Conservation (phyloP, 1,140 invertebrate genomes). For the Ceratoteleas bidentatus region DNA sequence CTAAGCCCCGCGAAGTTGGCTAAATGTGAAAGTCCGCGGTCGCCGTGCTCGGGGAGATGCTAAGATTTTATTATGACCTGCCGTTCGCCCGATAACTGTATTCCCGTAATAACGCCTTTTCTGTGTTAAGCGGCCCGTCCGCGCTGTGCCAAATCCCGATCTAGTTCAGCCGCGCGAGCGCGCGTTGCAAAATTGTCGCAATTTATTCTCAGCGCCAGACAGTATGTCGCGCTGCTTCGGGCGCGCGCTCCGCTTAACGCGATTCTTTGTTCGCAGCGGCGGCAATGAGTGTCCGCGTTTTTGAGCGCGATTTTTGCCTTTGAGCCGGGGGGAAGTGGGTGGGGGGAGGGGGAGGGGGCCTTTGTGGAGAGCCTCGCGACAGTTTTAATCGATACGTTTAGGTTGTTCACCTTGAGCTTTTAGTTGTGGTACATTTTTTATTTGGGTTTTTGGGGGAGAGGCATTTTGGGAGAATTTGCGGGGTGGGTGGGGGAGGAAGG, state of each 20-base stretch:
- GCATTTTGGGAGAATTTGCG: too few relatives aligned
- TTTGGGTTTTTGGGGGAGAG: too few relatives aligned
- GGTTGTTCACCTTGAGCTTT: too few relatives aligned
- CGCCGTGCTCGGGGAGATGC: conserved; percentile 57
- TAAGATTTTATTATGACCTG: conserved; percentile 65
- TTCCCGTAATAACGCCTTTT: conserved; percentile 59
- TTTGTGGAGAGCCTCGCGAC: too few relatives aligned
- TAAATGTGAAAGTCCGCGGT: conserved; percentile 64
- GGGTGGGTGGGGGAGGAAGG: too few relatives aligned
- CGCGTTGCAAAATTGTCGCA: conserved; percentile 59
- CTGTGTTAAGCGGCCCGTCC: conserved; percentile 47
- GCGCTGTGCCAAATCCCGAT: conserved; percentile 55
- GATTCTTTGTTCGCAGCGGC: conserved; percentile 23
- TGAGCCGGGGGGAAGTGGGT: too few relatives aligned
- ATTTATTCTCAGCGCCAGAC: conserved; percentile 62
- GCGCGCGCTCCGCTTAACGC: conserved; percentile 21
- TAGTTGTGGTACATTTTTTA: too few relatives aligned
- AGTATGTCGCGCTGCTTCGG: conserved; percentile 54
- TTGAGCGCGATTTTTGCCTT: too few relatives aligned
- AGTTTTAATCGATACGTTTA: too few relatives aligned
- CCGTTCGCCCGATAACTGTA: conserved; percentile 58
- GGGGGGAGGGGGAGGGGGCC: too few relatives aligned
- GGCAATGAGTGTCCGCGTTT: conserved; percentile 5
- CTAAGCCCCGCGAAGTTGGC: conserved; percentile 60
- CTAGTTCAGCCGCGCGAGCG: conserved; percentile 47